Conservation (phyloP, 1,140 invertebrate genomes). For the Triops longicaudatus region DNA sequence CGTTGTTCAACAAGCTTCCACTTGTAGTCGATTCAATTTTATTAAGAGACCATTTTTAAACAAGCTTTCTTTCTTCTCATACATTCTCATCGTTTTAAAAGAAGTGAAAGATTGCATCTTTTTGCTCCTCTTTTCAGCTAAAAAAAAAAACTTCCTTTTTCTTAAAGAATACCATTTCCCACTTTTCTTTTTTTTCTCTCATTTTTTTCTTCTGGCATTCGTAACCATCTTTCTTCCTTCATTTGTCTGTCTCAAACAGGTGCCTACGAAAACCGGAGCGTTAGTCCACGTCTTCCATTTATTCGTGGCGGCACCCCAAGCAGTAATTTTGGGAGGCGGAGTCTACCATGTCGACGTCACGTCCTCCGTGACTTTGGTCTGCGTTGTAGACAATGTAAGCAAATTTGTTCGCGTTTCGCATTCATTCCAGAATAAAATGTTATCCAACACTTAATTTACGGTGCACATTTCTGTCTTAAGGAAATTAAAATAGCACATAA, state of each 20-base stretch:
- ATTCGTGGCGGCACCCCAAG: constrained; percentile 37
- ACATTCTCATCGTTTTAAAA: too few species aligned
- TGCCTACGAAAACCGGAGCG: constrained; percentile 37
- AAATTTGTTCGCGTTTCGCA: too few species aligned
- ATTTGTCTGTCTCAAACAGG: constrained; percentile 30
- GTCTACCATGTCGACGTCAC: constrained; percentile 39
- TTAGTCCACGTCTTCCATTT: constrained; percentile 38
- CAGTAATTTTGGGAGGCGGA: constrained; percentile 38
- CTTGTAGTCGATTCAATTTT: too few species aligned
- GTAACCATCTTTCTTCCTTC: background rate
- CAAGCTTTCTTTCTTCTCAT: too few species aligned
- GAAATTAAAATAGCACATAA: too few species aligned
- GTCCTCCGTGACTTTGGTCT: constrained; percentile 38
- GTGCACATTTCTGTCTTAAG: too few species aligned
- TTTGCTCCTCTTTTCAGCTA: background rate
- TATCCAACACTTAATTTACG: too few species aligned
- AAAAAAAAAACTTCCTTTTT: background rate
- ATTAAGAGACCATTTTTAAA: too few species aligned
- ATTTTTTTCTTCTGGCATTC: constrained; percentile 3
- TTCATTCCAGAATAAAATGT: too few species aligned
- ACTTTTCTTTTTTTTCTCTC: background rate
- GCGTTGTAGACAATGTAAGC: constrained; percentile 39
- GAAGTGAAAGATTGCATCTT: too few species aligned
- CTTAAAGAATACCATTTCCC: background rate
- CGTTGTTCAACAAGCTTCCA: too few species aligned